Evolutionary conservation across 2,888 invertebrate species (phyloP).

Genomic region (Caenorhabditis imperialis): DNA sequence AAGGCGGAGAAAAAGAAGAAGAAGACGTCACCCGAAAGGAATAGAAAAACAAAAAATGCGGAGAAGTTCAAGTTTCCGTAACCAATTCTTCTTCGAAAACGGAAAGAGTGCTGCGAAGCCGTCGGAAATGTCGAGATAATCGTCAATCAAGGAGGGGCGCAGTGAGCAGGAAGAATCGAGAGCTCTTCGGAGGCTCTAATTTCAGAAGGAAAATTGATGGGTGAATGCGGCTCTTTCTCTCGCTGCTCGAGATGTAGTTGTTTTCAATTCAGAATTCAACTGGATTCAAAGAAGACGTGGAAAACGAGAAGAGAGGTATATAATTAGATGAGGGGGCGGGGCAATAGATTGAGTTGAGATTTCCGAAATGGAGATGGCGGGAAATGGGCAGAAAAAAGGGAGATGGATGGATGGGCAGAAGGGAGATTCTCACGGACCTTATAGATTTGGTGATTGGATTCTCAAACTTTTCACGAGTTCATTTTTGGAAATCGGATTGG

Average conservation of each 20-base stretch:
- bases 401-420: not conserved
- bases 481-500: too few species aligned
- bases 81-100: slow-evolving; percentile 27
- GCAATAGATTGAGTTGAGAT: slow-evolving; percentile 31
- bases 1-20: slow-evolving; percentile 9
- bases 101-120: slow-evolving; percentile 18
- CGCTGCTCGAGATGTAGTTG: not conserved
- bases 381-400: slow-evolving; percentile 3
- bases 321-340: slow-evolving; percentile 5
- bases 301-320: slow-evolving; percentile 12
- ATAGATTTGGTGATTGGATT: not conserved
- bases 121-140: slow-evolving; percentile 52
- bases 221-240: slow-evolving; percentile 3
- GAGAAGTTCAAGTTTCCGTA: slow-evolving; percentile 48
- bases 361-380: slow-evolving; percentile 8
- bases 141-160: slow-evolving; percentile 53
- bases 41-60: slow-evolving; percentile 9
- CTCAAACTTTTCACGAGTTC: not conserved
- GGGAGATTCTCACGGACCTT: not conserved
- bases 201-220: slow-evolving; percentile 47
- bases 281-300: slow-evolving; percentile 1
- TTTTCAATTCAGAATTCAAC: slow-evolving; percentile 20
- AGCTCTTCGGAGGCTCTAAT: slow-evolving; percentile 36
- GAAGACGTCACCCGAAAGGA: slow-evolving; percentile 26
- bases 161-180: slow-evolving; percentile 6